These are phyloP conservation scores for Melanotaenia trifasciata DNA, from an alignment of 2,797 vertebrate species.

Conservation along the genomic window DNA sequence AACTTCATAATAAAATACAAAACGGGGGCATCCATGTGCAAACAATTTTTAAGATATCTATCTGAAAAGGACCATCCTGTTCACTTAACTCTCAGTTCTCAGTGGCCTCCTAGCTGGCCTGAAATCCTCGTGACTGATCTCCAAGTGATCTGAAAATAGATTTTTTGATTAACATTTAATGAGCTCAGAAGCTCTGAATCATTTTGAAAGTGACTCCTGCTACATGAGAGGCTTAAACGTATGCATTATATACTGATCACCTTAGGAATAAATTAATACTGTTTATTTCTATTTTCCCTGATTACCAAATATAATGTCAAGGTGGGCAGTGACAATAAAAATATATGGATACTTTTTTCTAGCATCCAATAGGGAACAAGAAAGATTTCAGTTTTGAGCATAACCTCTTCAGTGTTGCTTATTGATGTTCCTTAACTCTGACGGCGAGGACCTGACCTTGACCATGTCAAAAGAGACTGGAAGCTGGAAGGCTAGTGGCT, in stretches of 20 bases:
- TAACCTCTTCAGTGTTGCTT: constrained; percentile 6
- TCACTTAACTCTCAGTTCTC: constrained; percentile 40
- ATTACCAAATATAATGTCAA: not conserved
- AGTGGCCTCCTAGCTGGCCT: constrained; percentile 74
- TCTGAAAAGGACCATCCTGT: constrained; percentile 37
- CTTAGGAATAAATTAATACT: not conserved
- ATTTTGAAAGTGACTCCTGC: constrained; percentile 81
- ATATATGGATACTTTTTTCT: not conserved
- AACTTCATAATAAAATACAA: not conserved
- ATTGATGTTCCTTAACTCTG: constrained; percentile 46
- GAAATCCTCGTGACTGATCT: constrained; percentile 84
- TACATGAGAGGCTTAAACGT: constrained; percentile 48
- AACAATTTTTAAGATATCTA: not conserved
- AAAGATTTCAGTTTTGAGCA: not conserved
- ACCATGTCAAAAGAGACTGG: constrained; percentile 55
- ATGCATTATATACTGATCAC: constrained; percentile 52
- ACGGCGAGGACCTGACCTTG: constrained; percentile 60
- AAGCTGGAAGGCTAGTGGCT: constrained; percentile 54
- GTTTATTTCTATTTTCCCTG: not conserved
- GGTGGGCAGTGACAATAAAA: not conserved
- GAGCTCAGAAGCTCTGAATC: constrained; percentile 84
- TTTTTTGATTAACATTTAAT: constrained; percentile 89
- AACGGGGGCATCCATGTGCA: not conserved
- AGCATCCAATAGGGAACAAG: not conserved
- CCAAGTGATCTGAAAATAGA: constrained; percentile 86